phyloP scores from a whole-genome alignment of 2,113 vertebrate species.

The Malurus elegans region DNA sequence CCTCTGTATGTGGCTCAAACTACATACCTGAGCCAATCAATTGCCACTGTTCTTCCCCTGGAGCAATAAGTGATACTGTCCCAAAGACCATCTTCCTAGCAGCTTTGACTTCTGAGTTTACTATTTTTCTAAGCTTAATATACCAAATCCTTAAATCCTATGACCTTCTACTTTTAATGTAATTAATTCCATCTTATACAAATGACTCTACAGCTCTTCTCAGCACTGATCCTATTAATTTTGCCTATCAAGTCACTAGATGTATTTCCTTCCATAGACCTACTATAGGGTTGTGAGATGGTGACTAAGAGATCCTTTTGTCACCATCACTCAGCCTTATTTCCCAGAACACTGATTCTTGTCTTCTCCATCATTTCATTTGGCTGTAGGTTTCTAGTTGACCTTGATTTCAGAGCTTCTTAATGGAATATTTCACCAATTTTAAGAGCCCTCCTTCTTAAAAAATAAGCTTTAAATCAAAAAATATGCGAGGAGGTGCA shows the following conservation, averaged over 20 bases:
- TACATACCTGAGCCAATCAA: background rate
- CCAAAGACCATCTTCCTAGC: background rate
- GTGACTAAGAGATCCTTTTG: background rate
- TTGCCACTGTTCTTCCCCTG: background rate
- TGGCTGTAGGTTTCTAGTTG: background rate
- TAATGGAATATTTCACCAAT: background rate
- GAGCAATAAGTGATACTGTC: background rate
- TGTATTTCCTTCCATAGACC: background rate
- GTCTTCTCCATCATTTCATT: background rate
- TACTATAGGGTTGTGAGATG: background rate
- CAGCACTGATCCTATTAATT: background rate
- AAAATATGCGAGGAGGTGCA: background rate
- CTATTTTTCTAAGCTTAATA: background rate
- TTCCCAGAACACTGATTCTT: background rate
- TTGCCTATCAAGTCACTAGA: background rate
- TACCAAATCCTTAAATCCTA: conserved; percentile 1
- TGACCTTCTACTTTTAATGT: background rate
- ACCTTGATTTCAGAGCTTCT: background rate
- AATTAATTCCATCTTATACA: background rate
- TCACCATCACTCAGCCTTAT: background rate
- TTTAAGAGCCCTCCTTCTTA: background rate
- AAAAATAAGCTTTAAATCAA: background rate
- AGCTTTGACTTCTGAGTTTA: background rate
- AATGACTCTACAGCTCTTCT: background rate
- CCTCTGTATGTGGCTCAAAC: background rate